Evolutionary conservation across 2,113 vertebrate genomes (phyloP).

Genomic region (Ifrita kowaldi): DNA sequence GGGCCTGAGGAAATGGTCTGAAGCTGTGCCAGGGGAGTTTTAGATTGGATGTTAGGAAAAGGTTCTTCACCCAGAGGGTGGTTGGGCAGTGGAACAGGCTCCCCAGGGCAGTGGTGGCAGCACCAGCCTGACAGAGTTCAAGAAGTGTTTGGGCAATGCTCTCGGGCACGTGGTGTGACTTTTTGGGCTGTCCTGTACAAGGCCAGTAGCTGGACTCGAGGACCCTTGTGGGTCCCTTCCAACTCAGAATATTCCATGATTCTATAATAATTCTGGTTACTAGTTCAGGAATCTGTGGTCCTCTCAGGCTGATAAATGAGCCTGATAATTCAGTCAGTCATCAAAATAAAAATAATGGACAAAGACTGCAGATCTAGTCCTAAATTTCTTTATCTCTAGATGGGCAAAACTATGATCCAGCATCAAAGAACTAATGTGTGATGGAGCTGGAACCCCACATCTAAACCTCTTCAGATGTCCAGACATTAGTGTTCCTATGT

Average conservation of each 20-base stretch:
- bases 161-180: not conserved
- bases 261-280: not conserved
- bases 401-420: not conserved
- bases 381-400: not conserved
- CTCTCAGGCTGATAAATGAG: not conserved
- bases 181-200: not conserved
- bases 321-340: not conserved
- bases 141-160: not conserved
- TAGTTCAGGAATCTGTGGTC: not conserved
- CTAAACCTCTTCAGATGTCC: not conserved
- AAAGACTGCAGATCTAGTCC: not conserved
- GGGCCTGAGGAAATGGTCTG: not conserved
- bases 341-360: not conserved
- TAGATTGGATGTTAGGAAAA: not conserved
- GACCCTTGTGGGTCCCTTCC: not conserved
- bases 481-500: not conserved
- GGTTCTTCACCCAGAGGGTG: not conserved
- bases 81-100: not conserved
- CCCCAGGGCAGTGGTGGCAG: not conserved
- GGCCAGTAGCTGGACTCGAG: not conserved
- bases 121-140: not conserved
- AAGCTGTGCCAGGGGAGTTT: not conserved
- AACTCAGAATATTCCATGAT: not conserved
- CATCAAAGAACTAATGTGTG: not conserved
- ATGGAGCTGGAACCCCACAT: not conserved